Conservation (phyloP, 2,113 vertebrate species). For the Columbina picui region DNA sequence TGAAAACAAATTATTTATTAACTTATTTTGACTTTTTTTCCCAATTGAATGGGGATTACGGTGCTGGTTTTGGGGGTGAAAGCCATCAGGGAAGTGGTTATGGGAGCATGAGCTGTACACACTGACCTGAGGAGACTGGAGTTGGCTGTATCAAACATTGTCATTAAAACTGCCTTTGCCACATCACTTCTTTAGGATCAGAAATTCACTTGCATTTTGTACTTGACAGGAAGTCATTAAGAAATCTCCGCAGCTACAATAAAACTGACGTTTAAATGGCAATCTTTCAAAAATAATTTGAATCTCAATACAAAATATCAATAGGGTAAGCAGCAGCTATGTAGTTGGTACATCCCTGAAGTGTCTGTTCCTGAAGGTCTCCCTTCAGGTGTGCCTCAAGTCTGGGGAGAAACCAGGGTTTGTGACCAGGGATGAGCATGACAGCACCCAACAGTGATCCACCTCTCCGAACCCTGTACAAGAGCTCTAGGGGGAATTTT, state of each 20-base stretch:
- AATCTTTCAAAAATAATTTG: slow-evolving; percentile 55
- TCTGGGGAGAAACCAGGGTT: neutral
- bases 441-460: fast-evolving
- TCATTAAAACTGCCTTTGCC: slow-evolving; percentile 6
- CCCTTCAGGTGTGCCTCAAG: neutral
- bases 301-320: slow-evolving; percentile 43
- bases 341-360: neutral
- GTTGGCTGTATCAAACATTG: neutral
- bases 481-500: neutral
- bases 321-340: neutral
- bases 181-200: neutral
- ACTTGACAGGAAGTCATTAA: slow-evolving; percentile 56
- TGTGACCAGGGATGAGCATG: neutral
- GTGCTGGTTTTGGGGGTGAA: neutral
- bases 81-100: neutral
- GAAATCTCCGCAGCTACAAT: slow-evolving; percentile 7
- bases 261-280: slow-evolving; percentile 49
- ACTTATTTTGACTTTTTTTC: neutral
- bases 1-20: neutral
- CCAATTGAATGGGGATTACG: fast-evolving
- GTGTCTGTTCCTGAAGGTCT: neutral
- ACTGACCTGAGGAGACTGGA: neutral
- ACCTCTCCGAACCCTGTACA: fast-evolving
- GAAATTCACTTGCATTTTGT: slow-evolving; percentile 21
- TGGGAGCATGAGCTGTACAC: neutral